phyloP scores from a whole-genome alignment of 2,797 vertebrate genomes.

The Fundulus diaphanus region DNA sequence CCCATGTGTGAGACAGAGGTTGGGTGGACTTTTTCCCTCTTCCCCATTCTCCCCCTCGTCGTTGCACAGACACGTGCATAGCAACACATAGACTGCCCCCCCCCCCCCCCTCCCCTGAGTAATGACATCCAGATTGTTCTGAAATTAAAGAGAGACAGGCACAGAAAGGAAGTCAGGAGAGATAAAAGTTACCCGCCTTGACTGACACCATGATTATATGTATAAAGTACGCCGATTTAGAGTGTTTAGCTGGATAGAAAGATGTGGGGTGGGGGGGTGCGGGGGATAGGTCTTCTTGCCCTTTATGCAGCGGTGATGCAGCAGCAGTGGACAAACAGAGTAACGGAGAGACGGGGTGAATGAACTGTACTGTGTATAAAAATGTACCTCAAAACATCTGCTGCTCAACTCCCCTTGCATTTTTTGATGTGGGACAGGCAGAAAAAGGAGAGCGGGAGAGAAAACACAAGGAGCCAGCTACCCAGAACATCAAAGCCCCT shows the following conservation, averaged over 20 bases:
- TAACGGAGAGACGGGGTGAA: slow-evolving; percentile 66
- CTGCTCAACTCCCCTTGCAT: slow-evolving; percentile 83
- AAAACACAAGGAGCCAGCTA: slow-evolving; percentile 86
- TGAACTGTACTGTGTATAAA: slow-evolving; percentile 79
- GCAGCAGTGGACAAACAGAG: slow-evolving; percentile 63
- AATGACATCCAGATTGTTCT: slow-evolving; percentile 85
- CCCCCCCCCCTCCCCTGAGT: slow-evolving; percentile 55
- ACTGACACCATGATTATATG: slow-evolving; percentile 80
- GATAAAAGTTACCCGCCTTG: slow-evolving; percentile 78
- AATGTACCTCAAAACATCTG: slow-evolving; percentile 86
- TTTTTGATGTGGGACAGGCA: slow-evolving; percentile 86
- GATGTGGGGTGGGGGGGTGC: slow-evolving; percentile 61
- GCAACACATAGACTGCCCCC: slow-evolving; percentile 76
- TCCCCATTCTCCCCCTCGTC: slow-evolving; percentile 60
- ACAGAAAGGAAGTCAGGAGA: slow-evolving; percentile 73
- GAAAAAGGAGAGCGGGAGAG: slow-evolving; percentile 80
- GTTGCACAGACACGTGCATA: slow-evolving; percentile 79
- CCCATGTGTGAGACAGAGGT: slow-evolving; percentile 85
- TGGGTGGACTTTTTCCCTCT: slow-evolving; percentile 65
- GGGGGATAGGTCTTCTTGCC: slow-evolving; percentile 52
- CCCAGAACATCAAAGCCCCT: slow-evolving; percentile 86
- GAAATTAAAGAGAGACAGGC: slow-evolving; percentile 76
- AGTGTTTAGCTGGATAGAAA: slow-evolving; percentile 75
- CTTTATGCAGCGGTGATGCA: slow-evolving; percentile 46
- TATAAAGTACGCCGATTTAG: slow-evolving; percentile 76